Evolutionary conservation across 2,113 vertebrate genomes (phyloP).

Genomic region (Menidia beryllina): DNA sequence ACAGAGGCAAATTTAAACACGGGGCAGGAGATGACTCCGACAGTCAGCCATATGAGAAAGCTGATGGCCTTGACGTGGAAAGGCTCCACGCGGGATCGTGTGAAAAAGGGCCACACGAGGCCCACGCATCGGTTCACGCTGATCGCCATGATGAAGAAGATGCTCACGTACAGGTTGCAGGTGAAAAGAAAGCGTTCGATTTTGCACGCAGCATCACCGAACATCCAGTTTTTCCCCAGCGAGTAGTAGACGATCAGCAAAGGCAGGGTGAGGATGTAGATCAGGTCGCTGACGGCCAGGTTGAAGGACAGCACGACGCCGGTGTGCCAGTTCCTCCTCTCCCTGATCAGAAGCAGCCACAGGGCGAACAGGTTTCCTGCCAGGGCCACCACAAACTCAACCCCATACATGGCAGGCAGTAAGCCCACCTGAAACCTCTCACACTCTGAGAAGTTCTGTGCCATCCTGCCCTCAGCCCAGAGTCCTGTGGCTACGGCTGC

Average conservation of each 20-base stretch:
- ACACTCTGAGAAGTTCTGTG: neutral
- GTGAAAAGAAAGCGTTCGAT: constrained; percentile 85
- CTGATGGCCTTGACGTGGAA: constrained; percentile 76
- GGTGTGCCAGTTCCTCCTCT: constrained; percentile 78
- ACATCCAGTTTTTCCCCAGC: constrained; percentile 77
- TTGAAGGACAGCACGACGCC: constrained; percentile 84
- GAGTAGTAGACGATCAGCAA: constrained; percentile 81
- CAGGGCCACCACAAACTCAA: constrained; percentile 75
- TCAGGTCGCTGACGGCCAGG: constrained; percentile 84
- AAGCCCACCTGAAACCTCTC: constrained; percentile 53
- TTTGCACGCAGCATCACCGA: constrained; percentile 72
- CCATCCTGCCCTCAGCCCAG: constrained; percentile 24
- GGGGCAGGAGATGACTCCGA: constrained; percentile 75
- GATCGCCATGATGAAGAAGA: constrained; percentile 86
- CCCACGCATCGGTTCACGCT: constrained; percentile 86
- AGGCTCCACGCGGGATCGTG: constrained; percentile 65
- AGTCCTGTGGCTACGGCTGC: constrained; percentile 18
- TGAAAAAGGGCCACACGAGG: constrained; percentile 82
- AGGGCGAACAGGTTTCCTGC: constrained; percentile 78
- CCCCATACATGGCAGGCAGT: constrained; percentile 72
- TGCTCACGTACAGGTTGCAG: constrained; percentile 85
- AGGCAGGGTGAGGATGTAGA: constrained; percentile 83
- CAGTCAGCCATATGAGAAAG: constrained; percentile 71
- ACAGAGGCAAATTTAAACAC: constrained; percentile 74
- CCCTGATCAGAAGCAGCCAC: constrained; percentile 69